Evolutionary conservation across 2,113 vertebrate genomes (phyloP), one percentile per base, ranked within the genome.

Genomic region (Forbesichthys agassizii): DNA sequence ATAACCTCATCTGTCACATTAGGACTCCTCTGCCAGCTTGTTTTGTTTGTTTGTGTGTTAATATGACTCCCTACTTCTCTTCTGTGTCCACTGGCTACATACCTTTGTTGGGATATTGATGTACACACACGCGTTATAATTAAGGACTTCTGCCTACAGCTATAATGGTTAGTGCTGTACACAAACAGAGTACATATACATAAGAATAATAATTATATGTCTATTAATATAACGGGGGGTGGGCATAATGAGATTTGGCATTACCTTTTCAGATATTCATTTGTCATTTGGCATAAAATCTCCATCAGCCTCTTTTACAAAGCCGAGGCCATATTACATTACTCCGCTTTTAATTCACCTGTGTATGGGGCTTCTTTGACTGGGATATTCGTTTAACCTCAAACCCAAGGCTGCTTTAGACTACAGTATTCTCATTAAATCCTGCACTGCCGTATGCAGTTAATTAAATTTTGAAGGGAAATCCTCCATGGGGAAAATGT

Each of bases 161-260:
- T 42, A 42, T 42, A 42, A 42, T 8, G 7, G 36, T 5, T 5
- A 5, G 5, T 51, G 11, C 8, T 56, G 12, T 56, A 56, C 18
- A 18, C 36, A 42, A 42, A 42, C 36, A 46, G 11, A n/a, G 33
- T 33, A 61, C 1, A 47, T 16, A 20, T 11, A 12, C 13, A 49
- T 16, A 8, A 6, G 27, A 64, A 20, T 27, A 57, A 57, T 10
- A 57, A 27, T 27, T 10, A 27, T 57, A 27, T 57, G 20, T 57
- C 20, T 27, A 27, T 66, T 69, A 69, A 80, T 66, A 62, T 20
- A 33, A 55, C 57, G 48, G 69, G 53, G 65, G 36, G 48, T 4
- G 27, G 52, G 61, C 46, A 48, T 75, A 68, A 72, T 58, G 57
- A 20, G 61, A 72, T 64, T 61, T 13, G 48, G 61, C 33, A 75